phyloP scores from a whole-genome alignment of 2,113 vertebrate species.

The Hydropotes inermis region DNA sequence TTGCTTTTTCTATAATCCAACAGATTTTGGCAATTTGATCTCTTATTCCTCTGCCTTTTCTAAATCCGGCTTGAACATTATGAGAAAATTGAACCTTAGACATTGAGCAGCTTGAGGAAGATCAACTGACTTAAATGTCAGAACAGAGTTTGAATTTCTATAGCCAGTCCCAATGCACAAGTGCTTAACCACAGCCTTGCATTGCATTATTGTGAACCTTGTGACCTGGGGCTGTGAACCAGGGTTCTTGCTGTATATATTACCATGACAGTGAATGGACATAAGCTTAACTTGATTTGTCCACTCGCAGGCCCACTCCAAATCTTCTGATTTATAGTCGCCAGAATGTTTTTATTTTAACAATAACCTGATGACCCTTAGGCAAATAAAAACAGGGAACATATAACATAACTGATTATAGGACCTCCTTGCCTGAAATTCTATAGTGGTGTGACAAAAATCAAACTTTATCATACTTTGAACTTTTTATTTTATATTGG shows the following conservation, averaged over 20 bases:
- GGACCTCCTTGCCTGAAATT: neutral
- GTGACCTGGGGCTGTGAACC: neutral
- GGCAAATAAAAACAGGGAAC: neutral
- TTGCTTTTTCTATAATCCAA: neutral
- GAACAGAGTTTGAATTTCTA: neutral
- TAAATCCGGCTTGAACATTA: neutral
- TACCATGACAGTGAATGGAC: neutral
- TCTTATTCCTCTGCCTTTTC: neutral
- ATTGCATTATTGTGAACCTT: neutral
- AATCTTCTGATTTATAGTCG: neutral
- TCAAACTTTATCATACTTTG: neutral
- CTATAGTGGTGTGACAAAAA: neutral
- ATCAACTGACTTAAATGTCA: neutral
- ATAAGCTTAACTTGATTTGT: neutral
- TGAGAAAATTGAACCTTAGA: neutral
- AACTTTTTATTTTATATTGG: neutral
- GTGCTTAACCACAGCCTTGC: neutral
- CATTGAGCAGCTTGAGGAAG: neutral
- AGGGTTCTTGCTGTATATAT: neutral
- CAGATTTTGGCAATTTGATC: neutral
- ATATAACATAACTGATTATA: neutral
- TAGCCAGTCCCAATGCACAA: neutral
- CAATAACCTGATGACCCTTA: neutral
- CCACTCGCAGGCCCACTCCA: neutral
- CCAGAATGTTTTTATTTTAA: neutral